phyloP scores from a whole-genome alignment of 2,113 vertebrate species.

The Manacus vitellinus region DNA sequence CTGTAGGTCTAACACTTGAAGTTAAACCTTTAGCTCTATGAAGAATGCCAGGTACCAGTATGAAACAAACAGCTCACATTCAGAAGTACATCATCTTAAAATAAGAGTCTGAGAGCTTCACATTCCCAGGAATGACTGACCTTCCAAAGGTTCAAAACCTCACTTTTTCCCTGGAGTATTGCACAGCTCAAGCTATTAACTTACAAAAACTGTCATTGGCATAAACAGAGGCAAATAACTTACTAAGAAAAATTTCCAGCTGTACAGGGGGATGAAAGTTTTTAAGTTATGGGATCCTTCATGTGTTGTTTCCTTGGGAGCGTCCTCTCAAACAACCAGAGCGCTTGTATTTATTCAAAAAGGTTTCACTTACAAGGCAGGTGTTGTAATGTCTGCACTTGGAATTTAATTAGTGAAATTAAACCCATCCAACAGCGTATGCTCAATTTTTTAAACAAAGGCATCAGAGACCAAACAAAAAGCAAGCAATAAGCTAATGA shows the following conservation, averaged over 20 bases:
- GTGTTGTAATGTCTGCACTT: background rate
- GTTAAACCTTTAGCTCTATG: background rate
- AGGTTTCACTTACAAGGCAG: background rate
- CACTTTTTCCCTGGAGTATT: background rate
- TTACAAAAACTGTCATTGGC: background rate
- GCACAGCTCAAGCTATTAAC: background rate
- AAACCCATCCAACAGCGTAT: background rate
- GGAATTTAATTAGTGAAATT: conserved; percentile 13
- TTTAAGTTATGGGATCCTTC: rapidly evolving
- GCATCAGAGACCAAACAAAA: conserved; percentile 3
- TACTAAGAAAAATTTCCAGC: background rate
- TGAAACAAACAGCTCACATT: background rate
- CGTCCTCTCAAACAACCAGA: background rate
- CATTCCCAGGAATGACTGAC: background rate
- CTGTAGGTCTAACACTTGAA: background rate
- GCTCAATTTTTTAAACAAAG: background rate
- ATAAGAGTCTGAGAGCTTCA: background rate
- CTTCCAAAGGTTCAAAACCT: background rate
- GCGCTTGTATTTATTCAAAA: background rate
- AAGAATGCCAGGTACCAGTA: background rate
- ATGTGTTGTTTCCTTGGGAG: background rate
- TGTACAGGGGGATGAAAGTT: background rate
- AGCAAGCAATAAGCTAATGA: conserved; percentile 46
- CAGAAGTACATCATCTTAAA: background rate
- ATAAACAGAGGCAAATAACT: background rate